Conservation (phyloP, 2,797 vertebrate species). For the Crenuchus spilurus region DNA sequence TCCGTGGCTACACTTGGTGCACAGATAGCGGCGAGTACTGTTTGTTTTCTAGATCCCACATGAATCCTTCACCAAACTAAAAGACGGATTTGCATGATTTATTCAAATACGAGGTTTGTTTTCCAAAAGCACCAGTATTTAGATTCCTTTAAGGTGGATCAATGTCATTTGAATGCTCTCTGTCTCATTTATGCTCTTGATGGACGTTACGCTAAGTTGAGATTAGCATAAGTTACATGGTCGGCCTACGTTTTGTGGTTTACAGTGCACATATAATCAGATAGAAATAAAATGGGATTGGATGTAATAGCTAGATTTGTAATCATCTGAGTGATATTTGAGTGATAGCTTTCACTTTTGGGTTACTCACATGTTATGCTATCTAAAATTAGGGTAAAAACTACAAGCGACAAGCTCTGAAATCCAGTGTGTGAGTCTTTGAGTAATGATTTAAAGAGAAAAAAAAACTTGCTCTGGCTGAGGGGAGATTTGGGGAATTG, state of each 20-base stretch:
- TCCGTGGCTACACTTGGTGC: background rate
- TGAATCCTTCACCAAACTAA: background rate
- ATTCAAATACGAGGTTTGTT: background rate
- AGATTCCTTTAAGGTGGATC: background rate
- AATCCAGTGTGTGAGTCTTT: no score
- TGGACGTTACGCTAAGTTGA: background rate
- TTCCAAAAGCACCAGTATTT: background rate
- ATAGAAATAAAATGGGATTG: no score
- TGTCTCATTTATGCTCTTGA: background rate
- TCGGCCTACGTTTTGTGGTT: background rate
- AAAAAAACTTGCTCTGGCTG: no score
- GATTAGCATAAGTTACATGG: background rate
- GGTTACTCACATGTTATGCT: no score
- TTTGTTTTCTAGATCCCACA: constrained; percentile 4
- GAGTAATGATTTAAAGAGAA: no score
- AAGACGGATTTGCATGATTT: background rate
- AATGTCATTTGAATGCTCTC: background rate
- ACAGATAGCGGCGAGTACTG: background rate
- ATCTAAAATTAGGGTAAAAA: no score
- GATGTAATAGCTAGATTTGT: no score
- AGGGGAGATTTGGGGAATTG: no score
- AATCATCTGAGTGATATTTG: no score
- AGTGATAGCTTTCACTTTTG: no score
- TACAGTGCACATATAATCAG: no score
- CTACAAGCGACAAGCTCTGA: no score